A percentile compares a stretch with the other conserved stretches of the same genome.
Conservation (phyloP, 2,888 invertebrate species). For the Amiota communis region DNA sequence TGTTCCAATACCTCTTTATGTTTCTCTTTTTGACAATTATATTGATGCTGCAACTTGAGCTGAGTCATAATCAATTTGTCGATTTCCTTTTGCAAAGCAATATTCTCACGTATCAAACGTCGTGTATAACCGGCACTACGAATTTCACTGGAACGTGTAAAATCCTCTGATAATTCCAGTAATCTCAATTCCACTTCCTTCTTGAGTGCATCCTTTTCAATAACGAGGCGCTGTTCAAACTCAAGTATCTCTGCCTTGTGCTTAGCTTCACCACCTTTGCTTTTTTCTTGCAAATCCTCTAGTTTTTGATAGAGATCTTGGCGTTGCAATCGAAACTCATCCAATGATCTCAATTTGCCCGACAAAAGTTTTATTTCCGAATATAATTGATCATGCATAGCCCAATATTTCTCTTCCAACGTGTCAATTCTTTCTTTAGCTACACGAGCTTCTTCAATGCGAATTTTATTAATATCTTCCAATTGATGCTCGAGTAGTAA, state of each 20-base stretch:
- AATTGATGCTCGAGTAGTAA: constrained; percentile 79
- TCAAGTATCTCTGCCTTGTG: constrained; percentile 84
- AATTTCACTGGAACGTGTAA: constrained; percentile 86
- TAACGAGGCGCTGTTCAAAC: constrained; percentile 72
- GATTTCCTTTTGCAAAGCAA: constrained; percentile 83
- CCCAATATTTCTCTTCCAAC: constrained; percentile 81
- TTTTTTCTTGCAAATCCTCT: constrained; percentile 82
- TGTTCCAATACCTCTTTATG: constrained; percentile 72
- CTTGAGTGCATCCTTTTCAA: constrained; percentile 81
- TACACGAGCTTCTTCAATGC: constrained; percentile 78
- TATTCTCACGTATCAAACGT: constrained; percentile 86
- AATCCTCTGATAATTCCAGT: constrained; percentile 85
- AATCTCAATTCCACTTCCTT: constrained; percentile 88
- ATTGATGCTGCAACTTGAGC: constrained; percentile 77
- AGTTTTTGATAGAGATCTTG: constrained; percentile 88
- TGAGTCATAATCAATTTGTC: constrained; percentile 78
- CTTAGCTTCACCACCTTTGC: constrained; percentile 82
- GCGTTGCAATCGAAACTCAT: constrained; percentile 88
- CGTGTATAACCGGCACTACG: constrained; percentile 91
- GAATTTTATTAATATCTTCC: constrained; percentile 76
- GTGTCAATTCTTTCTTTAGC: constrained; percentile 82
- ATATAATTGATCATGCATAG: constrained; percentile 86
- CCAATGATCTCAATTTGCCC: constrained; percentile 90
- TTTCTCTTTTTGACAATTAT: constrained; percentile 76
- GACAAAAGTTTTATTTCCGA: constrained; percentile 88